These are phyloP conservation scores for Chiloscyllium plagiosum DNA, from an alignment of 2,113 vertebrate species.

Conservation along the genomic window DNA sequence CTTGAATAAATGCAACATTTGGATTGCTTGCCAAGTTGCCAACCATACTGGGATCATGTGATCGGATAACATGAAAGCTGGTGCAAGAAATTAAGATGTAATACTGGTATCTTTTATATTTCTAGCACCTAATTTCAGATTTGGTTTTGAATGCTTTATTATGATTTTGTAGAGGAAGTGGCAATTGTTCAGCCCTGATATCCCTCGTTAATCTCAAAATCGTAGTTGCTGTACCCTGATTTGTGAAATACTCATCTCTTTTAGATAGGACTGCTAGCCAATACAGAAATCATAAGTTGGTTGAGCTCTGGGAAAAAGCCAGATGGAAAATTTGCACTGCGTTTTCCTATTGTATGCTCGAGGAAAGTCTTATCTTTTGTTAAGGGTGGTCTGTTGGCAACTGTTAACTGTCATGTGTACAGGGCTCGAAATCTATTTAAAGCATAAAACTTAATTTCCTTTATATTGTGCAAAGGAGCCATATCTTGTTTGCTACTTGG, in stretches of 20 bases:
- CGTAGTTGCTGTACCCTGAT: neutral
- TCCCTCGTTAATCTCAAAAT: neutral
- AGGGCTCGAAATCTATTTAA: neutral
- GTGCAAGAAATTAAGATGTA: neutral
- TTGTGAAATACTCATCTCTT: neutral
- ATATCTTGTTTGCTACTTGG: neutral
- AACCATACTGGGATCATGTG: neutral
- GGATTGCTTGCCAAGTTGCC: neutral
- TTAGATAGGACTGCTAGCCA: neutral
- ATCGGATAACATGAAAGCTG: neutral
- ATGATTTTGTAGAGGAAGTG: neutral
- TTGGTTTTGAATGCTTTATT: neutral
- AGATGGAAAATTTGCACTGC: neutral
- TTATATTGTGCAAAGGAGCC: neutral
- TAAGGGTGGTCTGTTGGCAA: neutral
- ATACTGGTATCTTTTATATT: neutral
- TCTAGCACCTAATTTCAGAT: neutral
- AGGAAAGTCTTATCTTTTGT: neutral
- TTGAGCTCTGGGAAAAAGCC: neutral
- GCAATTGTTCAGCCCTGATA: neutral
- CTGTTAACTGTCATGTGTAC: neutral
- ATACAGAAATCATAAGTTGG: neutral
- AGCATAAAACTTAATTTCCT: slow-evolving; percentile 1
- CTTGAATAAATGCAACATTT: neutral
- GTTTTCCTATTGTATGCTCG: neutral